Evolutionary conservation across 2,797 vertebrate species (phyloP), one percentile per base, ranked within the genome.

Genomic region (Rhinatrema bivittatum): DNA sequence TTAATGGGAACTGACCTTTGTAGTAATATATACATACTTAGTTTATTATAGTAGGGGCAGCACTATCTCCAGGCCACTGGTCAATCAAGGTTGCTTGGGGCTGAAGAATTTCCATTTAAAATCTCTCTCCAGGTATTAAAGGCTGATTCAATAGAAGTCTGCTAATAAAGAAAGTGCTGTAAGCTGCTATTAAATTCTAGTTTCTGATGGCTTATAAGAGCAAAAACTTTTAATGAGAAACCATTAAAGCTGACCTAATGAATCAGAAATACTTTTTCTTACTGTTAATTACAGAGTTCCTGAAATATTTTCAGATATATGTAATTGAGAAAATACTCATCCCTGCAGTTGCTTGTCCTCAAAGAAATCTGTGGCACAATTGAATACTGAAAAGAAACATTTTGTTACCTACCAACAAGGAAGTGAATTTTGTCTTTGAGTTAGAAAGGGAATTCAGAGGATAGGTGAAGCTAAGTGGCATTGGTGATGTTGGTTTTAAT

Each of bases 101-200:
- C 68, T 50, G 53, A 67, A 50, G 74, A 73, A 81, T 81, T 79
- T 76, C 74, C 60, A 75, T 74, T 75, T 74, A 70, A 70, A 75
- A 70, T 56, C 55, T 62, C 42, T 70, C 60, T 71, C 67, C 57
- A 74, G 70, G 74, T 76, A 70, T 74, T 78, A 72, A 76, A 74
- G 64, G 61, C 51, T 42, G 70, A 65, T 70, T 71, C 68, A 70
- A 72, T 67, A 54, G 70, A 72, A 67, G 70, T 52, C 19, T 5
- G 51, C 60, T 62, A 56, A 71, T 69, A 63, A 68, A 68, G 60
- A 60, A 65, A 60, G 47, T 70, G 68, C 60, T 62, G 35, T 56
- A 61, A 65, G 67, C 62, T 52, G 47, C 68, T 57, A 50, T 72
- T 76, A 65, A 62, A 74, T 72, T 72, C 50, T 30, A 36, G 45